Evolutionary conservation across 2,888 invertebrate species (phyloP).

Genomic region (Dicyrtomina minuta): DNA sequence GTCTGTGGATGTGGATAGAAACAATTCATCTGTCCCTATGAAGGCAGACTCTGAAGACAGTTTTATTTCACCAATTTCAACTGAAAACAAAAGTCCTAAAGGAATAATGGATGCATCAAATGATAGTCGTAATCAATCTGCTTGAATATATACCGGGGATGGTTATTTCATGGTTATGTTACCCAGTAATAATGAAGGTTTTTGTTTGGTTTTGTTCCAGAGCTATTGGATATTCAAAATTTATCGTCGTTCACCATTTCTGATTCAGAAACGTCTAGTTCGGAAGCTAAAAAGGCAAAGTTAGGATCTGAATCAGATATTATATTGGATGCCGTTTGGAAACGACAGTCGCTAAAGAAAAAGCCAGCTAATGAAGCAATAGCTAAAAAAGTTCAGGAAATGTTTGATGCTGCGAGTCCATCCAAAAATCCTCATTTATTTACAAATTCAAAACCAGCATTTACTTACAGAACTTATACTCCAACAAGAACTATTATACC

Average conservation of each 20-base stretch:
- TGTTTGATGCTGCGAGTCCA: constrained; percentile 34
- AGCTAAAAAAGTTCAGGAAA: constrained; percentile 29
- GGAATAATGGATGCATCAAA: not conserved
- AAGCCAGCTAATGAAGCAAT: constrained; percentile 13
- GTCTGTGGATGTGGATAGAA: too few relatives aligned
- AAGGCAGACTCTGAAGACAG: not conserved
- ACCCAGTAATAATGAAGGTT: not conserved
- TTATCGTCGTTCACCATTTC: not conserved
- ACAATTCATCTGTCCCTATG: not conserved
- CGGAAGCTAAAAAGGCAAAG: not conserved
- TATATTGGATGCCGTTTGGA: constrained; percentile 3
- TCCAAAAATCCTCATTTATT: constrained; percentile 26
- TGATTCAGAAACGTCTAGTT: not conserved
- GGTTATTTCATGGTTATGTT: too few relatives aligned
- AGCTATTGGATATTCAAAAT: constrained; percentile 11
- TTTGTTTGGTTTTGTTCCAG: not conserved
- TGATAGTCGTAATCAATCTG: constrained; percentile 9
- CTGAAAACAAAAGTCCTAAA: not conserved
- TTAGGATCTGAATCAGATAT: constrained; percentile 1
- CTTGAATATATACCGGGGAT: too few relatives aligned
- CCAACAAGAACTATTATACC: not conserved
- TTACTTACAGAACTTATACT: not conserved
- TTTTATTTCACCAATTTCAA: constrained; percentile 5
- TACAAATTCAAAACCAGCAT: not conserved
- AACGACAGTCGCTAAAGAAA: not conserved